A percentile compares a stretch with the other conserved stretches of the same genome.
These are phyloP conservation scores for Colostygia pectinataria DNA, from an alignment of 2,888 invertebrate species.

Conservation along the genomic window DNA sequence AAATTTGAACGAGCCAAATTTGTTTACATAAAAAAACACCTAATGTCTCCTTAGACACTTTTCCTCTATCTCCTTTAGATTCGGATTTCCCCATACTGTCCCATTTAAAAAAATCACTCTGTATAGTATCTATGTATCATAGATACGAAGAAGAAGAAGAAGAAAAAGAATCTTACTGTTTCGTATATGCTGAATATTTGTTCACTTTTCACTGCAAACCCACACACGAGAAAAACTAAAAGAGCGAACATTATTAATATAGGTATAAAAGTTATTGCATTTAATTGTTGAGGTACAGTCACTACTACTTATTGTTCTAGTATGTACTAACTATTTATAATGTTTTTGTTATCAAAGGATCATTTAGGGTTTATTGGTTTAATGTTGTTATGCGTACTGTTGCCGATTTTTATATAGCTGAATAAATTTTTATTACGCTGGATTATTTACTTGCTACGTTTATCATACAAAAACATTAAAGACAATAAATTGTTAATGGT, in stretches of 20 bases:
- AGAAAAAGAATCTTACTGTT: conserved; percentile 23
- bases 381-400: conserved; percentile 2
- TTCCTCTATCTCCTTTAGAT: too few species aligned
- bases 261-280: too few species aligned
- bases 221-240: conserved; percentile 10
- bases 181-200: conserved; percentile 18
- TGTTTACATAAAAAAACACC: too few species aligned
- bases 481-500: too few species aligned
- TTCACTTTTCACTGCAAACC: conserved; percentile 5
- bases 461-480: conserved; percentile 9
- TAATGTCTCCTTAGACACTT: too few species aligned
- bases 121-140: too few species aligned
- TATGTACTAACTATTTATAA: conserved; percentile 14
- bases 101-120: too few species aligned
- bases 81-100: too few species aligned
- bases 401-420: neutral
- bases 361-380: neutral
- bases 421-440: conserved; percentile 14
- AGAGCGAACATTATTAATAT: conserved; percentile 19
- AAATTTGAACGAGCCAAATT: too few species aligned
- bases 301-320: too few species aligned
- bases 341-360: conserved; percentile 9
- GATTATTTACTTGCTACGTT: conserved; percentile 16
- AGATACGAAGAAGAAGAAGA: too few species aligned
- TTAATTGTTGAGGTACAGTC: neutral